Evolutionary conservation across 2,888 invertebrate species (phyloP).

Genomic region (Drosophila fungiperda): DNA sequence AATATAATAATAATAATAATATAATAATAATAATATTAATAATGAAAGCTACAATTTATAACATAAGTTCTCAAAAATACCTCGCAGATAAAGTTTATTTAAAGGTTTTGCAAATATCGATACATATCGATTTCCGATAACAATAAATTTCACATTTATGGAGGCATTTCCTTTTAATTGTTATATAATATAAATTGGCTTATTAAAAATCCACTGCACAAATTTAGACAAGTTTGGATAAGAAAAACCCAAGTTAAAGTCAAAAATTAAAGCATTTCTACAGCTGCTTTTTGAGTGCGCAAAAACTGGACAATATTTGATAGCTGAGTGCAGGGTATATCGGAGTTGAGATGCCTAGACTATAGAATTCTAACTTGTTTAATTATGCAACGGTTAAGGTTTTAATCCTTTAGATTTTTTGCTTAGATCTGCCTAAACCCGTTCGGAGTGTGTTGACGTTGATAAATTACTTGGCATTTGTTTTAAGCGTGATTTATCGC

Average conservation of each 20-base stretch:
- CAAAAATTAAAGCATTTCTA: not conserved
- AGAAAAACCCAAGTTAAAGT: not conserved
- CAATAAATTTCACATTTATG: not conserved
- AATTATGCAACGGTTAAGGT: conserved; percentile 76
- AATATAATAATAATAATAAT: too few relatives aligned
- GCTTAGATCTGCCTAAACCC: conserved; percentile 32
- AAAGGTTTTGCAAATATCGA: not conserved
- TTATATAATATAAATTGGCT: not conserved
- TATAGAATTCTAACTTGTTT: conserved; percentile 31
- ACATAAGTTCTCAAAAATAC: not conserved
- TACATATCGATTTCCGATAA: not conserved
- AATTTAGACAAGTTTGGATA: not conserved
- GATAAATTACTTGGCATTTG: conserved; percentile 83
- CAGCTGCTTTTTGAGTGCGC: not conserved
- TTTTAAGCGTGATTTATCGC: conserved; percentile 84
- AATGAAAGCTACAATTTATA: not conserved
- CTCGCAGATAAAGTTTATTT: not conserved
- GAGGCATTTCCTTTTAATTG: not conserved
- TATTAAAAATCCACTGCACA: not conserved
- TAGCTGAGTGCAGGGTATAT: not conserved
- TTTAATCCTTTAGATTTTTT: conserved; percentile 76
- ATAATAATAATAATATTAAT: too few relatives aligned
- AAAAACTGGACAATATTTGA: not conserved
- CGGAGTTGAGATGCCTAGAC: not conserved
- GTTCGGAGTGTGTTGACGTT: conserved; percentile 79